Evolutionary conservation across 2,797 vertebrate genomes (phyloP).

Genomic region (Sebastiscus tertius): DNA sequence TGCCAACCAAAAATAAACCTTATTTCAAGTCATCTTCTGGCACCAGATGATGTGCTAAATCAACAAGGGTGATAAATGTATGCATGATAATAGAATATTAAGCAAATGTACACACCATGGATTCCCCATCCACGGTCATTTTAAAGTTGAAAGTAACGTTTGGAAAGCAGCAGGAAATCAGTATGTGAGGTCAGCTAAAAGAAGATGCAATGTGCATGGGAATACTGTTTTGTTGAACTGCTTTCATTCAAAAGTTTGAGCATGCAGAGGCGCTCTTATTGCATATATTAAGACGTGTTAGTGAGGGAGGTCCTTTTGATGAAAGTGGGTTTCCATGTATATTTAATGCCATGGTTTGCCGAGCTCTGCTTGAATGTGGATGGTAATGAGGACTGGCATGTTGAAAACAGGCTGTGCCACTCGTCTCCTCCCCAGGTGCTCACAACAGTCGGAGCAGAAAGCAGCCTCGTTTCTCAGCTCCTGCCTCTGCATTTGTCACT

Average conservation of each 20-base stretch:
- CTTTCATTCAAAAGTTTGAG: constrained; percentile 46
- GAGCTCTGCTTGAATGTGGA: constrained; percentile 72
- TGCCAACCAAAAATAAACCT: constrained; percentile 14
- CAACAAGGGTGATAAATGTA: constrained; percentile 48
- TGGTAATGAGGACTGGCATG: constrained; percentile 80
- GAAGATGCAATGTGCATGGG: constrained; percentile 31
- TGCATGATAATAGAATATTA: constrained; percentile 45
- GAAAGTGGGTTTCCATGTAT: constrained; percentile 82
- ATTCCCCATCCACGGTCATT: not conserved
- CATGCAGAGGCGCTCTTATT: constrained; percentile 49
- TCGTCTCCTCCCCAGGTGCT: constrained; percentile 74
- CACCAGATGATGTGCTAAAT: constrained; percentile 26
- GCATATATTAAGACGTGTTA: constrained; percentile 67
- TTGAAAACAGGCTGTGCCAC: constrained; percentile 74
- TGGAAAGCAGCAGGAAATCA: constrained; percentile 7
- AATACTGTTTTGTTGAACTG: constrained; percentile 38
- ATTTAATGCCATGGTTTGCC: constrained; percentile 80
- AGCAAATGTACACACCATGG: constrained; percentile 20
- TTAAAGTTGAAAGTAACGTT: constrained; percentile 19
- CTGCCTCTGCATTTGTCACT: constrained; percentile 51
- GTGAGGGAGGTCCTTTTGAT: constrained; percentile 69
- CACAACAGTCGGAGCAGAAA: constrained; percentile 48
- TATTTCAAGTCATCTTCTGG: constrained; percentile 23
- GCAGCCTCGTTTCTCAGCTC: constrained; percentile 46
- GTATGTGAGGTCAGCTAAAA: constrained; percentile 18